Evolutionary conservation across 2,888 invertebrate species (phyloP), one percentile per base, ranked within the genome.

Genomic region (Listrodromus nycthemerus): DNA sequence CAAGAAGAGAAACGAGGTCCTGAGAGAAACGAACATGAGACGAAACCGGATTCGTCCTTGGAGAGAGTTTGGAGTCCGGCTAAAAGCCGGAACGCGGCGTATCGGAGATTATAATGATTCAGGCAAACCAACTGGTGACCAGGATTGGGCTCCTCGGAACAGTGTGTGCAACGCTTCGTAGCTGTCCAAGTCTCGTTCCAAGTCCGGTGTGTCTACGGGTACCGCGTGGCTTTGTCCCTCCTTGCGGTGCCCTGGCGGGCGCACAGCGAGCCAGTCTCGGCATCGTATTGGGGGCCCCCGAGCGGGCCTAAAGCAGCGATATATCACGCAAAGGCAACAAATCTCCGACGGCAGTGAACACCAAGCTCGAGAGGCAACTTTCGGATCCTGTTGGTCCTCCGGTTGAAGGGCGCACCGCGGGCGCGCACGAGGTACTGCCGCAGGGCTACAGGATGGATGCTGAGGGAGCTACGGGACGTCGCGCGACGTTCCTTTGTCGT

Each of bases 281-380:
- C 66, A 37, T 45, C 41, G 48, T 52, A 19, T 37, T 37, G 41
- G 48, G 69, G 48, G 66, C 75, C 82, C 85, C 82, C 85, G 87
- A 88, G 87, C 50, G 50, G 71, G 84, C 88, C 41, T 87, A 91
- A 89, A 87, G 89, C 87, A 78, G 87, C 89, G 89, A 92, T 92
- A 91, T 89, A 92, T 92, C 92, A 90, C 89, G 90, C 90, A 87
- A 89, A 85, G 87, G 82, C 89, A 89, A 90, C 91, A 90, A 92
- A 91, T 91, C 85, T 86, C 89, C 89, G 85, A 83, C 87, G 87
- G 85, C 86, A 85, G 84, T 71, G 82, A 80, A 82, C 85, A 86
- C 71, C 82, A 78, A 85, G 82, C 85, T 87, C 82, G 78, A 82
- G 86, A 81, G 84, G 81, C 78, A 55, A 75, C 52, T 70, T 84